Evolutionary conservation across 2,797 vertebrate species (phyloP).

Genomic region (Chelmon rostratus): DNA sequence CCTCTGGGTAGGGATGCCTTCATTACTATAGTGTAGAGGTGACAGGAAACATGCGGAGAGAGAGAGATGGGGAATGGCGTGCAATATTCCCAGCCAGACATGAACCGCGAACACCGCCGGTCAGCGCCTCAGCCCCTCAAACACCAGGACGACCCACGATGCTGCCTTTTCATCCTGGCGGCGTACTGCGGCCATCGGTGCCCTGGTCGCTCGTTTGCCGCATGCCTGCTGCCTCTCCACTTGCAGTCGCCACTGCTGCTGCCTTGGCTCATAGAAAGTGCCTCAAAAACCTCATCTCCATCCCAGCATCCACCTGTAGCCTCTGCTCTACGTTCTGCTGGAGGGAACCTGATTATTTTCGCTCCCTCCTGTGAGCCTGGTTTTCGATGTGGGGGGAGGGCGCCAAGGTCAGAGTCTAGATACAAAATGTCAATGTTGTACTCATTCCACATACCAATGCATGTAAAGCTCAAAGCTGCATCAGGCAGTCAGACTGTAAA

Average conservation of each 20-base stretch:
- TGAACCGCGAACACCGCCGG: background rate
- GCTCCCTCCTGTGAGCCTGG: slow-evolving; percentile 1
- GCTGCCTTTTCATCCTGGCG: background rate
- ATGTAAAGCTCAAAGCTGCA: background rate
- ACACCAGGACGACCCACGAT: background rate
- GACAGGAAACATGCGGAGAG: background rate
- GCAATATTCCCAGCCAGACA: background rate
- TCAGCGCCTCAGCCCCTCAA: background rate
- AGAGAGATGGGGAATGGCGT: background rate
- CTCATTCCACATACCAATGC: background rate
- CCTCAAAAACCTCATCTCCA: slow-evolving; percentile 15
- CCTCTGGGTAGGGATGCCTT: background rate
- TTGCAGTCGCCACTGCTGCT: background rate
- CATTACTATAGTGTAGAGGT: background rate
- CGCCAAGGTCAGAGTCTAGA: background rate
- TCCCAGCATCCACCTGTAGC: background rate
- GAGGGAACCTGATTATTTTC: slow-evolving; percentile 3
- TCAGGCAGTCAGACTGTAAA: background rate
- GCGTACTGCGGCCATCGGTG: background rate
- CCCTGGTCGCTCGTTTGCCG: slow-evolving; percentile 6
- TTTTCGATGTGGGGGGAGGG: background rate
- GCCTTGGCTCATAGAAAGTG: slow-evolving; percentile 9
- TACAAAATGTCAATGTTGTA: background rate
- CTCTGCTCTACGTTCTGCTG: background rate
- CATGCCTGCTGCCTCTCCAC: background rate